These are phyloP conservation scores for Urechis unicinctus DNA, from an alignment of 2,888 invertebrate species.

Conservation along the genomic window DNA sequence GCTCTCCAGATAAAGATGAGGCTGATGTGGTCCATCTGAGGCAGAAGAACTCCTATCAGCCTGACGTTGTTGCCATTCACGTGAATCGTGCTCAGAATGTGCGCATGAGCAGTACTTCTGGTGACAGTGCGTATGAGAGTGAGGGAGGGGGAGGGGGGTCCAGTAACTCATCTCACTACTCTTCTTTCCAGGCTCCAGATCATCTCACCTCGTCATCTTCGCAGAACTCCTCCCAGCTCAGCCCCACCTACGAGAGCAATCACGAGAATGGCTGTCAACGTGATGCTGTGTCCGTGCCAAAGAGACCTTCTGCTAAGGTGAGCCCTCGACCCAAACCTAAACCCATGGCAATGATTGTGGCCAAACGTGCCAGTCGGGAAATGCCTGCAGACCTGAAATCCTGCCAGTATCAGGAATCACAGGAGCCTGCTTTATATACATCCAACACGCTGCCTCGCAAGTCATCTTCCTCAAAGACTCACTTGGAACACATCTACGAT, in stretches of 20 bases:
- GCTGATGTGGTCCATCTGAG: conserved; percentile 1
- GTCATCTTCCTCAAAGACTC: not conserved
- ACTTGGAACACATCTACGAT: conserved; percentile 12
- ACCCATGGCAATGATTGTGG: conserved; percentile 37
- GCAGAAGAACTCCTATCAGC: conserved; percentile 35
- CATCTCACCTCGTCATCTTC: too few species aligned
- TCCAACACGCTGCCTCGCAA: conserved; percentile 9
- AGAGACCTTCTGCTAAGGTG: conserved; percentile 74
- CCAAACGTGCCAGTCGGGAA: conserved; percentile 32
- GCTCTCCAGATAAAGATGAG: not conserved
- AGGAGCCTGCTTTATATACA: not conserved
- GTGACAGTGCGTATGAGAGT: not conserved
- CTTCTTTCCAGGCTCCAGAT: conserved; percentile 2
- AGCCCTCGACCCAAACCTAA: conserved; percentile 68
- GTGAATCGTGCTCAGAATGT: conserved; percentile 11
- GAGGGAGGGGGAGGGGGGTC: not conserved
- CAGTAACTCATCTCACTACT: not conserved
- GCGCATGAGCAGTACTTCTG: not conserved
- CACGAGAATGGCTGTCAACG: too few species aligned
- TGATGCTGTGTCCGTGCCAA: conserved; percentile 73
- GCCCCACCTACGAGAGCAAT: conserved; percentile 11
- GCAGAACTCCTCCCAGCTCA: conserved; percentile 4
- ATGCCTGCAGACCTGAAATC: conserved; percentile 25
- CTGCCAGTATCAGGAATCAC: conserved; percentile 21
- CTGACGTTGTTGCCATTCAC: conserved; percentile 50